Evolutionary conservation across 2,888 invertebrate species (phyloP).

Genomic region (Agapostemon virescens): DNA sequence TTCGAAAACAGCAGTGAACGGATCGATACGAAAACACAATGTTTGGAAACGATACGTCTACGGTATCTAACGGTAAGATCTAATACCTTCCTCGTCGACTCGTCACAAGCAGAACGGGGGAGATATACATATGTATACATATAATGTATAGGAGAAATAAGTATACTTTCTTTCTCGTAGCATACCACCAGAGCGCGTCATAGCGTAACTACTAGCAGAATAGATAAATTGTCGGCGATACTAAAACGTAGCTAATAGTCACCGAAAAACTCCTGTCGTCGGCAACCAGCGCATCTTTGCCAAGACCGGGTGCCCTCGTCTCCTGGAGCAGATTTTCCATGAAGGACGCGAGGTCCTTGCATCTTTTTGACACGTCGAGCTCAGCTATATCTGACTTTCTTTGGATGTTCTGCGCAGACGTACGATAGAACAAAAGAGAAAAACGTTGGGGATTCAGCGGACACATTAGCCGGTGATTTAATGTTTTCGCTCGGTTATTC

Average conservation of each 20-base stretch:
- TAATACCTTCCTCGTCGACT: conserved; percentile 37
- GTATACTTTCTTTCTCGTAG: conserved; percentile 45
- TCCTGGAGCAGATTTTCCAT: conserved; percentile 90
- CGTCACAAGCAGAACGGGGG: conserved; percentile 39
- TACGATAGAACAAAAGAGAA: conserved; percentile 64
- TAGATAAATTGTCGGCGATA: conserved; percentile 65
- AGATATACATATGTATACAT: no score
- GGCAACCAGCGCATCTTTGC: conserved; percentile 83
- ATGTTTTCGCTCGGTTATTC: conserved; percentile 26
- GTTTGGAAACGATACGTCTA: conserved; percentile 3
- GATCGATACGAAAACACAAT: conserved; percentile 27
- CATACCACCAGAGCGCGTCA: conserved; percentile 54
- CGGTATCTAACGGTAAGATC: conserved; percentile 12
- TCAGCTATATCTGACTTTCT: conserved; percentile 79
- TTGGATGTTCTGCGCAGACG: conserved; percentile 68
- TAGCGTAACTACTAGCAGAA: conserved; percentile 54
- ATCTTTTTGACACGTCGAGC: conserved; percentile 86
- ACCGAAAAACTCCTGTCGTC: conserved; percentile 86
- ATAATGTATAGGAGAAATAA: conserved; percentile 12
- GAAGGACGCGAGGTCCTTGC: conserved; percentile 87
- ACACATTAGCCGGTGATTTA: conserved; percentile 12
- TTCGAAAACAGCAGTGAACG: background rate
- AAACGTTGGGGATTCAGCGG: conserved; percentile 43
- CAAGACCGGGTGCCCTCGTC: conserved; percentile 82
- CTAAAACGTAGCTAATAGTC: conserved; percentile 80